Base-by-base conservation (phyloP, 2,113 vertebrate genomes). In the Scopus umbretta region DNA sequence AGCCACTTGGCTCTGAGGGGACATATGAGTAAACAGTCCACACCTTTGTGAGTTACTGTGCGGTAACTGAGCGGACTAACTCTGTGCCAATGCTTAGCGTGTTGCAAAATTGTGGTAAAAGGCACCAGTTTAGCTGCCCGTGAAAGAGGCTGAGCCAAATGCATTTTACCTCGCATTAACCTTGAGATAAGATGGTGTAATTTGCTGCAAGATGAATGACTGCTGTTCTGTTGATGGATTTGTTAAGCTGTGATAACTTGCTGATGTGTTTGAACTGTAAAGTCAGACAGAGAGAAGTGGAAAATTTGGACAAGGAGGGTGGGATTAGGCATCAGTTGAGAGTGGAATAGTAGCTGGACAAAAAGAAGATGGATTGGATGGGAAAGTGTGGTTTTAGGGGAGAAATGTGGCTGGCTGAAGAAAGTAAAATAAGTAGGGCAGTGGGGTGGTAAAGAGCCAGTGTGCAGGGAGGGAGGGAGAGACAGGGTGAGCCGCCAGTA, bases 81-180 rank as follows among this genome's bases (percentile, higher is more conserved):
- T 63, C 53, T 62, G 36, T 53, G 47, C 68, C 40, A 55, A 6
- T 34, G 42, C 34, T 74, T 59, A 74, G 55, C 30, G 19, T 66
- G 34, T 73, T 74, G 59, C 68, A 80, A 58, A 94, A 62, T 4
- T 47, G 45, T 32, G 30, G 50, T 72, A 27, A 53, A 88, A 42
- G 15, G 27, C 25, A 4, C 40, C 58, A 32, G 45, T 74, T 92
- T 50, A 82, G 72, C 42, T 83, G 59, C 50, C 45, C 0, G 0
- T 80, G 63, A 78, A 89, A 92, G 49, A 80, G 36, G 22, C 83
- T 88, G 80, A 80, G 67, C 26, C 65, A 91, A 65, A 86, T 62
- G 42, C 29, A 10, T 95, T 95, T 96, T 89, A 91, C 83, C 59
- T 95, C 50, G 17, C 29, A 13, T 78, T 94, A 92, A 90, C 80